phyloP scores from a whole-genome alignment of 2,113 vertebrate genomes.

The Rutilus rutilus region DNA sequence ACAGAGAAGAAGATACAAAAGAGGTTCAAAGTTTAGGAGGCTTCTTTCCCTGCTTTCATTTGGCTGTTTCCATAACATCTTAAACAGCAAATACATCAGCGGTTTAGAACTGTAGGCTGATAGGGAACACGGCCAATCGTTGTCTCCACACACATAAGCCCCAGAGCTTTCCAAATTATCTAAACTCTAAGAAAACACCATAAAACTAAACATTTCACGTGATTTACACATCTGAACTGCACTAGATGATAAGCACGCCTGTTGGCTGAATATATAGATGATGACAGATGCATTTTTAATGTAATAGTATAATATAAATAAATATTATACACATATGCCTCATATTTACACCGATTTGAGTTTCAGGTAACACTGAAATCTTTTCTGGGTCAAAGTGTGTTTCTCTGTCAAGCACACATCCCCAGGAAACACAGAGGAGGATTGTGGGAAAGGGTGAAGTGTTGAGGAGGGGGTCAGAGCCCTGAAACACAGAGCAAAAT shows the following conservation, averaged over 20 bases:
- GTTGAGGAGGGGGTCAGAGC: conserved; percentile 26
- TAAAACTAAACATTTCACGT: conserved; percentile 62
- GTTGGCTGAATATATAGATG: conserved; percentile 42
- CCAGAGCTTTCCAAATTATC: conserved; percentile 49
- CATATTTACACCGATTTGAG: neutral
- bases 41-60: neutral
- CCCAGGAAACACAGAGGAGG: conserved; percentile 34
- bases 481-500: conserved; percentile 59
- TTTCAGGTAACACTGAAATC: conserved; percentile 7
- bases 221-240: conserved; percentile 51
- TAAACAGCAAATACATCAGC: conserved; percentile 30
- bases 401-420: conserved; percentile 24
- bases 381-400: conserved; percentile 45
- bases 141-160: conserved; percentile 53
- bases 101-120: conserved; percentile 36
- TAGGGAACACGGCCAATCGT: conserved; percentile 45
- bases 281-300: conserved; percentile 43
- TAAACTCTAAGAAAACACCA: conserved; percentile 56
- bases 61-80: conserved; percentile 34
- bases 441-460: conserved; percentile 58
- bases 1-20: neutral
- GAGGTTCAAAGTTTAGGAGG: neutral
- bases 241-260: conserved; percentile 53
- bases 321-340: no score
- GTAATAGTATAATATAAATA: neutral